Base-by-base conservation (phyloP, 2,888 invertebrate species). In the Hyles lineata region DNA sequence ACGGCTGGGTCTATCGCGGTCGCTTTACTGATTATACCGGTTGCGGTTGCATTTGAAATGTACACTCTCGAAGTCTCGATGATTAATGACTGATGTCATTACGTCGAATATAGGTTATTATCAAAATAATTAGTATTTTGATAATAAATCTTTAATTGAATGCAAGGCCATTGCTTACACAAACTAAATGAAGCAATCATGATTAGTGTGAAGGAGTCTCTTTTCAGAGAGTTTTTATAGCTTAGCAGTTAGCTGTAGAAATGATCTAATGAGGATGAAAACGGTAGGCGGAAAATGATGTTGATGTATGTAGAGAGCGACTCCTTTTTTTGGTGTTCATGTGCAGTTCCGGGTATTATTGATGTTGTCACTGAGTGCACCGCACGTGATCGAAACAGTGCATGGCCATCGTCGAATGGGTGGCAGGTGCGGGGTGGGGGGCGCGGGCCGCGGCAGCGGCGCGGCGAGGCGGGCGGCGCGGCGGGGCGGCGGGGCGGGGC, bases 321-420 rank as follows among this genome's bases (percentile, higher is more conserved):
- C 23, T 21, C 25, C 60, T 17, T 43, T 35, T 43, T 35, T 11
- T 63, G 63, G 63, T 21, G 63, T 63, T 63, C 15, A 35, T 63
- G 43, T 63, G 21, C 63, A 43, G 63, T 63, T 63, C 43, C 43
- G 43, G 63, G 63, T 67, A 50, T 67, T 67, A 72, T 67, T 55
- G 72, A 35, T 25, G 55, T 19, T 32, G 58, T 35, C 67, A 55
- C 55, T 43, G 74, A 77, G 81, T 88, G 88, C 88, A 88, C 84
- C 84, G 85, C 79, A 89, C 89, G 89, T 92, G 91, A 88, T 92
- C 90, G 90, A 89, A 90, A 90, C 91, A 90, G 91, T 92, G 92
- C 91, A 90, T 87, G 90, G 89, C 80, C 85, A 87, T 82, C 84
- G 77, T 67, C 52, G 71, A 59, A 61, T 71, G 84, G 84, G 80